These are phyloP conservation scores for Chionoecetes opilio DNA, from an alignment of 1,140 invertebrate species.

Conservation along the genomic window DNA sequence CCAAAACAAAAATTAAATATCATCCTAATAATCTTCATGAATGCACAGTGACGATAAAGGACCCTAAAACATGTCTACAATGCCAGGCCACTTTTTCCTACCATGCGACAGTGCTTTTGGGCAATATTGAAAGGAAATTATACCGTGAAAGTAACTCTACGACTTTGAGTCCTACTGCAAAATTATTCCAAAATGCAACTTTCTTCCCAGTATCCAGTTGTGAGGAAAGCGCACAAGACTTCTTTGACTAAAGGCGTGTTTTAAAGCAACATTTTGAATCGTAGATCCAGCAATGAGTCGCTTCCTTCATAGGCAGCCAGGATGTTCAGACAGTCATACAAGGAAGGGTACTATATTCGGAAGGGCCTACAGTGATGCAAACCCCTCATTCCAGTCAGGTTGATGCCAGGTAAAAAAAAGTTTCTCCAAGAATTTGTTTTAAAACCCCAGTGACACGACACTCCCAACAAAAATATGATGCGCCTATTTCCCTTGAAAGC, in stretches of 20 bases:
- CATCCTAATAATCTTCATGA: background rate
- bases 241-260: background rate
- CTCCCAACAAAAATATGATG: no score
- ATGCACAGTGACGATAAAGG: background rate
- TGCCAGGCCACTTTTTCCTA: background rate
- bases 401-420: no score
- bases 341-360: slow-evolving; percentile 28
- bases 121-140: background rate
- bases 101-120: slow-evolving; percentile 42
- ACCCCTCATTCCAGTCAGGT: no score
- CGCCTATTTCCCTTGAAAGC: no score
- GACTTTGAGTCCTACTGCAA: background rate
- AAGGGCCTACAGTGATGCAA: no score
- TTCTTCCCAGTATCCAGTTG: slow-evolving; percentile 17
- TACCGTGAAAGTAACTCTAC: background rate
- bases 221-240: slow-evolving; percentile 9
- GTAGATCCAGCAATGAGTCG: background rate
- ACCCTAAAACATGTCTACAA: background rate
- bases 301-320: background rate
- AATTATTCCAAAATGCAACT: slow-evolving; percentile 33
- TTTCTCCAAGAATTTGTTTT: no score
- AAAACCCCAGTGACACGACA: no score
- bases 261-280: slow-evolving; percentile 15
- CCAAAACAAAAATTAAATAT: background rate
- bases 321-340: slow-evolving; percentile 18